phyloP scores from a whole-genome alignment of 2,888 invertebrate genomes.

The Orthosia cruda region DNA sequence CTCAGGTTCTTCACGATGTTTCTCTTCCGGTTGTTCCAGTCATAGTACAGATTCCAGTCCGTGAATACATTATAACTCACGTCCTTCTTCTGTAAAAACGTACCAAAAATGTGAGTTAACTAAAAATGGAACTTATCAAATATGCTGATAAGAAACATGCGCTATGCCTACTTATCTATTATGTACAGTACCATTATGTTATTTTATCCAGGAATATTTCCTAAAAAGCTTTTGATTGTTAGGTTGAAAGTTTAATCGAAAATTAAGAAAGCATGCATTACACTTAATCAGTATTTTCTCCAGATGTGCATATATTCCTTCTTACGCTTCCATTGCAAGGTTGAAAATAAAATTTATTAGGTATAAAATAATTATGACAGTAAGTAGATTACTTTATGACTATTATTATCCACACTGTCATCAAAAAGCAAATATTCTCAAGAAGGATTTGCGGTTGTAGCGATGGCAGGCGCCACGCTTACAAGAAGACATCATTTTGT shows the following conservation, averaged over 20 bases:
- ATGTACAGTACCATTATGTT: too few relatives aligned
- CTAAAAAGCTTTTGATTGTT: too few relatives aligned
- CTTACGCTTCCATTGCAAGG: neutral
- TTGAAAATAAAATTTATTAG: neutral
- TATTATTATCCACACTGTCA: neutral
- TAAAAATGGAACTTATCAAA: too few relatives aligned
- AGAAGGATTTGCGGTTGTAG: neutral
- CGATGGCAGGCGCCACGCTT: neutral
- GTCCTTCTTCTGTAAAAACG: slow-evolving; percentile 89
- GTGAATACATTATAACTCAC: slow-evolving; percentile 95
- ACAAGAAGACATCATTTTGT: neutral
- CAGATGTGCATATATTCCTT: too few relatives aligned
- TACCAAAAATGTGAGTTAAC: neutral
- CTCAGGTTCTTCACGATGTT: slow-evolving; percentile 42
- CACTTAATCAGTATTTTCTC: too few relatives aligned
- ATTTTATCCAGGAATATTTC: too few relatives aligned
- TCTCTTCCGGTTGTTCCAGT: slow-evolving; percentile 76
- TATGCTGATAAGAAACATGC: too few relatives aligned
- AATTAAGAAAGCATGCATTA: too few relatives aligned
- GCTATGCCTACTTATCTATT: too few relatives aligned
- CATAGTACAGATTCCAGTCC: slow-evolving; percentile 93
- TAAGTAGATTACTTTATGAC: neutral
- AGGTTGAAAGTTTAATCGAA: too few relatives aligned
- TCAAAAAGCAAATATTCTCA: neutral
- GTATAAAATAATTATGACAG: neutral